Evolutionary conservation across 2,797 vertebrate species (phyloP).

Genomic region (Girardinus metallicus): DNA sequence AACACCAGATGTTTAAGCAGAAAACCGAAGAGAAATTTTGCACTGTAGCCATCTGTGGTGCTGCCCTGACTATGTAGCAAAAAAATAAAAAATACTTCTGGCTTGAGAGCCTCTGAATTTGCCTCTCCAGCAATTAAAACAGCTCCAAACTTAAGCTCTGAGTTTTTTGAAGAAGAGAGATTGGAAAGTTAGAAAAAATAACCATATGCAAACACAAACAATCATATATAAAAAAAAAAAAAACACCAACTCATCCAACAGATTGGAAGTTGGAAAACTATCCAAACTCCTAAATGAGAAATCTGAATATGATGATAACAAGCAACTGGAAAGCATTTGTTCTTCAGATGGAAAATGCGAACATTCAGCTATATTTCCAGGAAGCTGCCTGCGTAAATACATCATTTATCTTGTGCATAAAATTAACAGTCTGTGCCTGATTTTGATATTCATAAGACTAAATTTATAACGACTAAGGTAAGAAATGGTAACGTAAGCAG

Average conservation of each 20-base stretch:
- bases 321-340: conserved; percentile 40
- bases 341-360: conserved; percentile 48
- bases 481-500: conserved; percentile 50
- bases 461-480: conserved; percentile 61
- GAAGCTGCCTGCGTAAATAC: conserved; percentile 35
- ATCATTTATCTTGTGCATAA: conserved; percentile 53
- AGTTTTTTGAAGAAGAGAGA: conserved; percentile 40
- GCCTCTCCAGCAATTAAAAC: conserved; percentile 66
- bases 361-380: conserved; percentile 49
- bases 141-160: conserved; percentile 44
- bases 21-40: conserved; percentile 33
- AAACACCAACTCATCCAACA: conserved; percentile 53
- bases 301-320: conserved; percentile 54
- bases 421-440: conserved; percentile 56
- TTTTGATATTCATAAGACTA: conserved; percentile 54
- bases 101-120: conserved; percentile 41
- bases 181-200: conserved; percentile 42
- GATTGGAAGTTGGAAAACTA: conserved; percentile 60
- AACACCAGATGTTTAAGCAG: conserved; percentile 64
- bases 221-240: conserved; percentile 30
- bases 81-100: not conserved
- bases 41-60: conserved; percentile 54
- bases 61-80: conserved; percentile 44
- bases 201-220: conserved; percentile 55
- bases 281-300: conserved; percentile 44